Conservation (phyloP, 2,113 vertebrate species). For the Noctilio leporinus region DNA sequence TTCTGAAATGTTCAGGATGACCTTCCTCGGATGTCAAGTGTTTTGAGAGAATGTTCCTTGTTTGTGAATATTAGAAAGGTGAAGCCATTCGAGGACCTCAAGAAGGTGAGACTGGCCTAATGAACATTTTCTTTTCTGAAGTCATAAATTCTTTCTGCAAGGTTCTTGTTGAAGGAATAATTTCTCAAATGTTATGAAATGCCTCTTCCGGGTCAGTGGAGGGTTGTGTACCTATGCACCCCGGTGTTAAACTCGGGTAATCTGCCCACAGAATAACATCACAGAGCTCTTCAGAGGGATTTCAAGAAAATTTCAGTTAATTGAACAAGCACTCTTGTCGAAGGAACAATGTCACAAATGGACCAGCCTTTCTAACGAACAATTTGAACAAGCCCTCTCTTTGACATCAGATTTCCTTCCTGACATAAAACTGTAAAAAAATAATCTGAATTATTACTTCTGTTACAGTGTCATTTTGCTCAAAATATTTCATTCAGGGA, state of each 20-base stretch:
- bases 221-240: not conserved
- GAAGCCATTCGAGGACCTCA: not conserved
- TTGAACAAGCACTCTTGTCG: constrained; percentile 53
- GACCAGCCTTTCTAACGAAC: constrained; percentile 67
- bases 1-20: not conserved
- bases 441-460: constrained; percentile 78
- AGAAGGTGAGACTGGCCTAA: not conserved
- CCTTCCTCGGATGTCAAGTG: not conserved
- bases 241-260: not conserved
- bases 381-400: constrained; percentile 71
- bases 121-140: not conserved
- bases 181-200: constrained; percentile 41
- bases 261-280: not conserved
- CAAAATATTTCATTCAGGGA: constrained; percentile 79
- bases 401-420: constrained; percentile 68
- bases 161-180: no score
- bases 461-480: constrained; percentile 77
- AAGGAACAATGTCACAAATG: constrained; percentile 63
- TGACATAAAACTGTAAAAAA: constrained; percentile 67
- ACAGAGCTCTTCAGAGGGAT: constrained; percentile 19
- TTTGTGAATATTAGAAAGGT: not conserved
- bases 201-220: constrained; percentile 36
- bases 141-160: not conserved
- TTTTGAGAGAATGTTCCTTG: not conserved
- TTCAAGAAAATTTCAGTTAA: constrained; percentile 61